These are phyloP conservation scores for Diplodus puntazzo DNA, from an alignment of 2,797 vertebrate species.

Conservation along the genomic window DNA sequence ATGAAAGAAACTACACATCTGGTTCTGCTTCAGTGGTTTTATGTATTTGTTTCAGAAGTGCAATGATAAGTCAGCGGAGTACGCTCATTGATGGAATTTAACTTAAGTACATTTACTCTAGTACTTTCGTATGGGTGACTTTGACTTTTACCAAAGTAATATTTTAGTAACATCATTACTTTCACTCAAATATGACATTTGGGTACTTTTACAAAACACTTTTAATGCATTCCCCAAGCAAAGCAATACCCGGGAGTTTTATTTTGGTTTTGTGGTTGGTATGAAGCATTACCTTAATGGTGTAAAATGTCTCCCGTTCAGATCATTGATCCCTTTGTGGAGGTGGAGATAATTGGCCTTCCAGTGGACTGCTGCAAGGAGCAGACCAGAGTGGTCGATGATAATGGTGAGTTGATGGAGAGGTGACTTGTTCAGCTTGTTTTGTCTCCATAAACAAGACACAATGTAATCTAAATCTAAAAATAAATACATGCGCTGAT, in stretches of 20 bases:
- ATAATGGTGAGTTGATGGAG: conserved; percentile 90
- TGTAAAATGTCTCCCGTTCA: conserved; percentile 72
- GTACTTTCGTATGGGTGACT: no score
- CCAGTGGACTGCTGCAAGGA: conserved; percentile 96
- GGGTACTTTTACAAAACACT: no score
- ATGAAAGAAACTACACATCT: background rate
- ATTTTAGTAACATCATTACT: no score
- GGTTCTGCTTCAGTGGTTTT: background rate
- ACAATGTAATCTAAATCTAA: background rate
- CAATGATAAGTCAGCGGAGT: no score
- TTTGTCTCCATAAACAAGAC: background rate
- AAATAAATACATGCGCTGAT: background rate
- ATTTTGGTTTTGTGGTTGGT: background rate
- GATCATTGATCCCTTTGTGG: conserved; percentile 99
- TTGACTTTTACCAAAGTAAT: no score
- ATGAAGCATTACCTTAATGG: background rate
- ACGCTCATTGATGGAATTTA: no score
- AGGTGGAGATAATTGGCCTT: conserved; percentile 97
- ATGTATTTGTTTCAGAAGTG: no score
- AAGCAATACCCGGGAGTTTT: no score
- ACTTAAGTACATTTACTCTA: no score
- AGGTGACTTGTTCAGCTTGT: background rate
- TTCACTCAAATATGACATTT: no score
- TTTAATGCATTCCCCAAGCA: no score
- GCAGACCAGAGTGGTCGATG: conserved; percentile 97